Conservation (phyloP, 2,888 invertebrate genomes). For the Tanytarsus gracilentus region DNA sequence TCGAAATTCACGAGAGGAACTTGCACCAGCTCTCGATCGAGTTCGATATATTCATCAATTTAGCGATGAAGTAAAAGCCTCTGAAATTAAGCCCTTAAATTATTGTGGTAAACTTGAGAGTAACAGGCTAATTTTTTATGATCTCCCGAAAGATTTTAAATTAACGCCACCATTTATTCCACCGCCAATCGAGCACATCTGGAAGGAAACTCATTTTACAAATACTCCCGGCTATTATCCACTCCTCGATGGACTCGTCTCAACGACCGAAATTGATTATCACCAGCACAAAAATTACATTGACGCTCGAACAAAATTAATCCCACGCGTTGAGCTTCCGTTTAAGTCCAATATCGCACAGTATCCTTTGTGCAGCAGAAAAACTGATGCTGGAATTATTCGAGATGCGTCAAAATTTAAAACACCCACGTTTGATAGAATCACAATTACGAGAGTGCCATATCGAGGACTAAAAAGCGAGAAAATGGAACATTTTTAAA, state of each 20-base stretch:
- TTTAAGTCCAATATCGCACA: constrained; percentile 4
- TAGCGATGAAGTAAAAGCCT: constrained; percentile 8
- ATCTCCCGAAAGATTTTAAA: neutral
- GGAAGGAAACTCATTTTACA: neutral
- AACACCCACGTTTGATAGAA: neutral
- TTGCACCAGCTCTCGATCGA: neutral
- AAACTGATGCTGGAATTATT: neutral
- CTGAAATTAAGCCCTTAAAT: neutral
- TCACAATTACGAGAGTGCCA: neutral
- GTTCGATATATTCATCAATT: constrained; percentile 21
- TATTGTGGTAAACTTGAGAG: neutral
- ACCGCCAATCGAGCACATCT: neutral
- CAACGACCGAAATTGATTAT: constrained; percentile 5
- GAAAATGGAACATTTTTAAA: too few relatives aligned
- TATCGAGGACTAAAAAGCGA: neutral
- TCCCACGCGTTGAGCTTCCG: constrained; percentile 2
- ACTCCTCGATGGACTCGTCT: neutral
- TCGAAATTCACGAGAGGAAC: constrained; percentile 3
- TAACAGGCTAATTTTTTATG: neutral
- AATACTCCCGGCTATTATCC: constrained; percentile 11
- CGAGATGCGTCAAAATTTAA: constrained; percentile 15
- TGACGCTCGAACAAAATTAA: constrained; percentile 13
- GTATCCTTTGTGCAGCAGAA: neutral
- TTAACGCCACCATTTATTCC: neutral
- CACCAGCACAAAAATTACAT: constrained; percentile 7